Base-by-base conservation (phyloP, 2,888 invertebrate genomes). In the Drosophila limbata region DNA sequence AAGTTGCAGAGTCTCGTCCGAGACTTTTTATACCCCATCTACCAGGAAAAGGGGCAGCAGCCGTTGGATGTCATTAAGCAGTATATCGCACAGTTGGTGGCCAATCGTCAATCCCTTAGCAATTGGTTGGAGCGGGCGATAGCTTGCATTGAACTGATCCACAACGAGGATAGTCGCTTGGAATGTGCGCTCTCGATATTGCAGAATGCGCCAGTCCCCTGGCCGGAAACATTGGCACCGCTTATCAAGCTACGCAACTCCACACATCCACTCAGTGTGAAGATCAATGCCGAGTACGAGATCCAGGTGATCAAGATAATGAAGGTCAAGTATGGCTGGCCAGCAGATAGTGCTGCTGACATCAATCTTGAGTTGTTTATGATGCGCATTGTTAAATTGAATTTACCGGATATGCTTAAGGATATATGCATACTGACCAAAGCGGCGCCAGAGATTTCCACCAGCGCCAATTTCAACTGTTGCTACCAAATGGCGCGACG, bases 291-390 rank as follows among this genome's bases (percentile, higher is more conserved):
- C 1, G 91, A 92, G 76, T 92, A 91, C 62, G 92, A 93, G 67
- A 87, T 91, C 35, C 93, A 93, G 81, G 89, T 90, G 9, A 91
- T 93, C 8, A 93, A 93, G 82, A 91, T 92, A 15, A 91, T 93
- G 88, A 92, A 92, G 78, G 87, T 87, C 1, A 93, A 93, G 77
- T 93, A 93, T 62, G 91, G 91, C 33, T 93, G 93, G 92, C 89
- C 91, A 2, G 88, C 89, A 0, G 90, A 92, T 61, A 82, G 84
- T 25, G 78, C 86, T 5, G 73, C 80, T 0, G 90, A 91, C 50
- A 84, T 88, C 17, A 90, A 91, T 69, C 82, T 92, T 48, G 90
- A 91, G 73, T 77, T 92, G 8, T 90, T 91, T 21, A 85, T 91
- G 73, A 90, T 89, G 75, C 91, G 92, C n/a, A 91, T 93, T 56